These are phyloP conservation scores for Epinephelus malabaricus DNA, from an alignment of 2,797 vertebrate genomes.

Conservation along the genomic window DNA sequence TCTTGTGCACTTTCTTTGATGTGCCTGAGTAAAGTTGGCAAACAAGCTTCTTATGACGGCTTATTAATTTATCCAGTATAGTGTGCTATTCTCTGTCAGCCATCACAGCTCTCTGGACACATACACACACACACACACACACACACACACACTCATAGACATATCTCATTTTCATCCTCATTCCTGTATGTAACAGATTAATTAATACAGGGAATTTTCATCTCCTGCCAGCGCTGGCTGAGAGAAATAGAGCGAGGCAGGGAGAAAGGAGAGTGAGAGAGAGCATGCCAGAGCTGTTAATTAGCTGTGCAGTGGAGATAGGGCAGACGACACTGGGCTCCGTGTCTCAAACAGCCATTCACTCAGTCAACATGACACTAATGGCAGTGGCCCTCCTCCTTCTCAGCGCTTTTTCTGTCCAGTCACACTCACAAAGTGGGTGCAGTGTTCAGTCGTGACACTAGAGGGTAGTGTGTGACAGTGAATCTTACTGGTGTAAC, in stretches of 20 bases:
- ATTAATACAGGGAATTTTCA: slow-evolving; percentile 75
- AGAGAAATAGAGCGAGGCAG: slow-evolving; percentile 51
- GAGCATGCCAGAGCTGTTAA: slow-evolving; percentile 69
- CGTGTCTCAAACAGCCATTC: slow-evolving; percentile 64
- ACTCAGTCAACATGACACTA: slow-evolving; percentile 69
- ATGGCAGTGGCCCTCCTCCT: slow-evolving; percentile 44
- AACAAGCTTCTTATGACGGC: slow-evolving; percentile 57
- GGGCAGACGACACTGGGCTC: slow-evolving; percentile 55
- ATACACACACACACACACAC: slow-evolving; percentile 28
- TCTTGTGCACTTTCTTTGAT: slow-evolving; percentile 63
- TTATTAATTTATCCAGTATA: slow-evolving; percentile 64
- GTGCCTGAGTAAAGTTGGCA: slow-evolving; percentile 55
- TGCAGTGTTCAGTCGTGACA: slow-evolving; percentile 53
- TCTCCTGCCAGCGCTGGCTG: slow-evolving; percentile 62
- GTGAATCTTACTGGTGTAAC: slow-evolving; percentile 9
- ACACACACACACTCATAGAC: slow-evolving; percentile 18
- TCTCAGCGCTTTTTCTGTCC: slow-evolving; percentile 31
- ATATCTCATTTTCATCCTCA: slow-evolving; percentile 45
- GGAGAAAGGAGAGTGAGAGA: slow-evolving; percentile 38
- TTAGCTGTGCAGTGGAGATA: slow-evolving; percentile 70
- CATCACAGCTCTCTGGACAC: slow-evolving; percentile 37
- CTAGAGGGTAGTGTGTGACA: slow-evolving; percentile 76
- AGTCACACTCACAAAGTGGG: neutral
- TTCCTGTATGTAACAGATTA: slow-evolving; percentile 70
- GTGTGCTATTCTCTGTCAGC: slow-evolving; percentile 52